phyloP scores from a whole-genome alignment of 2,113 vertebrate species.

The Burhinus bistriatus region DNA sequence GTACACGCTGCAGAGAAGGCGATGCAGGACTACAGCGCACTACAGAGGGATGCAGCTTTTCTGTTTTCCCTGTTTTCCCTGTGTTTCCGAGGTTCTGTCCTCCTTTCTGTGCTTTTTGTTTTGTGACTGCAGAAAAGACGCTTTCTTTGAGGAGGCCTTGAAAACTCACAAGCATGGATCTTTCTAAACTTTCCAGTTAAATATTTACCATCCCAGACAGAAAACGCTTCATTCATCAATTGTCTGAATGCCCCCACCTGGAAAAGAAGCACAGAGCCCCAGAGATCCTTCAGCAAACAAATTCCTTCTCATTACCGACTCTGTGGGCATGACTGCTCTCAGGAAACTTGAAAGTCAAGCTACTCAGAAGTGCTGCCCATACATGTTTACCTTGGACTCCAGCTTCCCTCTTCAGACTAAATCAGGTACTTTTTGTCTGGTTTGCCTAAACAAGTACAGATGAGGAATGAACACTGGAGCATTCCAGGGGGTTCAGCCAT shows the following conservation, averaged over 20 bases:
- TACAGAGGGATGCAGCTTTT: neutral
- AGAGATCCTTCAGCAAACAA: slow-evolving; percentile 74
- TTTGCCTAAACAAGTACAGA: slow-evolving; percentile 63
- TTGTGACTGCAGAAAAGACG: neutral
- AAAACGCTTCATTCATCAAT: slow-evolving; percentile 25
- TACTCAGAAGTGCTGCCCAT: slow-evolving; percentile 58
- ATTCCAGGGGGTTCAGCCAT: neutral
- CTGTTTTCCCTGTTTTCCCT: neutral
- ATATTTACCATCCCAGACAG: slow-evolving; percentile 33
- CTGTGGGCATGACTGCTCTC: slow-evolving; percentile 37
- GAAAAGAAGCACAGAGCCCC: slow-evolving; percentile 68
- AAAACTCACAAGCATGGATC: neutral
- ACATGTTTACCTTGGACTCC: slow-evolving; percentile 68
- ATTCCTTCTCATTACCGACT: slow-evolving; percentile 68
- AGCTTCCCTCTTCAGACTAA: slow-evolving; percentile 59
- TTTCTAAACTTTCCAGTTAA: slow-evolving; percentile 52
- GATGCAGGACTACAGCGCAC: fast-evolving
- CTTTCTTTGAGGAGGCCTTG: neutral
- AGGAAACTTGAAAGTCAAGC: slow-evolving; percentile 73
- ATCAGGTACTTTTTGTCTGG: slow-evolving; percentile 55
- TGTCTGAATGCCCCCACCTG: slow-evolving; percentile 59
- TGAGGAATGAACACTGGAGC: neutral
- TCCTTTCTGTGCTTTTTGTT: neutral
- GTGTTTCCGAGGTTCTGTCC: neutral
- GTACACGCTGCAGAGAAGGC: neutral